Percentiles rank a stretch among this genome's conserved stretches.
These are phyloP conservation scores for Rhimphoctona megacephalus DNA, from an alignment of 2,888 invertebrate species.

Conservation along the genomic window DNA sequence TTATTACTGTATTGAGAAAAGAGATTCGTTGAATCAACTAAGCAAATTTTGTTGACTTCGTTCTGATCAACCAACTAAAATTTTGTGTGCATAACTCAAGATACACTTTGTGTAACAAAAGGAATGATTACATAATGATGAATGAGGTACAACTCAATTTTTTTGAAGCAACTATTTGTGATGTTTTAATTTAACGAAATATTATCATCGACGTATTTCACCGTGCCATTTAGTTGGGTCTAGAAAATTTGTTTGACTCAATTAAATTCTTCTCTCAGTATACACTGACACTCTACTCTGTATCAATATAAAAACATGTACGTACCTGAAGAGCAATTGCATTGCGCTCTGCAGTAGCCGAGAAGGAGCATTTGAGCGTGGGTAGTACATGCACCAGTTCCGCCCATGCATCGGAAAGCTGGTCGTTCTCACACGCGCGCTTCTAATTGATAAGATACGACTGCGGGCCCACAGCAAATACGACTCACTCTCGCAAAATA, in stretches of 20 bases:
- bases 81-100: too few relatives aligned
- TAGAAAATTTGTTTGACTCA: neutral
- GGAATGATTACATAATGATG: too few relatives aligned
- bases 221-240: neutral
- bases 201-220: neutral
- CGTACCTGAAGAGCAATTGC: conserved; percentile 34
- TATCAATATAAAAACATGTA: neutral
- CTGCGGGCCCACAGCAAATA: conserved; percentile 57
- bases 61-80: neutral
- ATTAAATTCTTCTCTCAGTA: neutral
- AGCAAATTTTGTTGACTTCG: neutral
- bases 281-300: neutral
- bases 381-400: conserved; percentile 71
- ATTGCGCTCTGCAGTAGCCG: conserved; percentile 36
- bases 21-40: neutral
- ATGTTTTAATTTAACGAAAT: too few relatives aligned
- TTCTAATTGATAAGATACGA: conserved; percentile 73
- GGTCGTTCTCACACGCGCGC: conserved; percentile 59
- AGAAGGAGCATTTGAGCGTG: conserved; percentile 71
- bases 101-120: too few relatives aligned
- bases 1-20: neutral
- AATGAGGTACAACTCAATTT: too few relatives aligned
- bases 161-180: too few relatives aligned
- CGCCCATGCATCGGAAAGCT: conserved; percentile 71
- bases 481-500: conserved; percentile 46